Evolutionary conservation across 2,797 vertebrate genomes (phyloP).

Genomic region (Phaenicophaeus curvirostris): DNA sequence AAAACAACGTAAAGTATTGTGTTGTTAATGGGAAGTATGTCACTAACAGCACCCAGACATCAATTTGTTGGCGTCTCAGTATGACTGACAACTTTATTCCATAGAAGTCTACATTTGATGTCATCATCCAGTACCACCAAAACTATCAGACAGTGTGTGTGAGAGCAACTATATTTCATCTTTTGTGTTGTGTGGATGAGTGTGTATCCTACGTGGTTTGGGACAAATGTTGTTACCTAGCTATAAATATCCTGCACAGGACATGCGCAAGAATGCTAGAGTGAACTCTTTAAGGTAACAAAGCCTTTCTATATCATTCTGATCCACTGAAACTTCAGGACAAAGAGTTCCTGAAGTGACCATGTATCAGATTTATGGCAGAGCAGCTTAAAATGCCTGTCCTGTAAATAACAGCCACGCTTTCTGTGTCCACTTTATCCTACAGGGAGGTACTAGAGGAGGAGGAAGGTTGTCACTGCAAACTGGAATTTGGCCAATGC

Average conservation of each 20-base stretch:
- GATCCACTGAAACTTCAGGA: neutral
- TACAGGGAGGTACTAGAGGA: neutral
- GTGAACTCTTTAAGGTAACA: too few relatives aligned
- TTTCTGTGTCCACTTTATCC: neutral
- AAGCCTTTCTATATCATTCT: neutral
- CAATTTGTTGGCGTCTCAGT: neutral
- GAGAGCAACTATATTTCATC: neutral
- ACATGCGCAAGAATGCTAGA: neutral
- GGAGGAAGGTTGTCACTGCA: too few relatives aligned
- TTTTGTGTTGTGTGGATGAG: neutral
- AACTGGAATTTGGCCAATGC: neutral
- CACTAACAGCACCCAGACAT: neutral
- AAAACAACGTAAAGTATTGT: neutral
- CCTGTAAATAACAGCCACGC: neutral
- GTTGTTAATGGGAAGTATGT: neutral
- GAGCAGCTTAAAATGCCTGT: neutral
- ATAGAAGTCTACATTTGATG: neutral
- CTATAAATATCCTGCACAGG: neutral
- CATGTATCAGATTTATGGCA: fast-evolving
- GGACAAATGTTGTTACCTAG: neutral
- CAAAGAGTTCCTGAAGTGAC: neutral
- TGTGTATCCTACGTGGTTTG: neutral
- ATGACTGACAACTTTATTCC: neutral
- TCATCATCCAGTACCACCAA: neutral
- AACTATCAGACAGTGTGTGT: too few relatives aligned